Evolutionary conservation across 1,140 invertebrate species (phyloP), one percentile per base, ranked within the genome.

Genomic region (Lamellibrachia luymesi): DNA sequence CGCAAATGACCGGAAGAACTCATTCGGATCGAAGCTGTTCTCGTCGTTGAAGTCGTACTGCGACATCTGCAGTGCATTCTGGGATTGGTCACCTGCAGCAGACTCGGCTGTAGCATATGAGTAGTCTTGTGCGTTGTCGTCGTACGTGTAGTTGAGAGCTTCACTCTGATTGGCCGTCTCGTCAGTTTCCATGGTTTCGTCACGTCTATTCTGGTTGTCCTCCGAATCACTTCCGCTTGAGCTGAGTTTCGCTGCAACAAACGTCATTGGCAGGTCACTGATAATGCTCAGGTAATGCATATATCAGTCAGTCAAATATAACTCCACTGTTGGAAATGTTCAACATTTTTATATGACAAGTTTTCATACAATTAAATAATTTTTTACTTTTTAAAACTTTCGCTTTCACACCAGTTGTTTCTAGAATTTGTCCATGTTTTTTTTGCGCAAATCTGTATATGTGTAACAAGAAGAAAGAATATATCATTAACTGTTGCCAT

Each of bases 221-320:
- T 94, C 89, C 93, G 93, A 51, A 94, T 52, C 90, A 92, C 50
- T 89, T 49, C 91, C 27, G 91, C 94, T 64, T 64, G 80, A 96
- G 96, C 95, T 97, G 96, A 93, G 96, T 96, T 8, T 96, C n/a
- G 96, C 95, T 91, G 96, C 95, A 93, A 90, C 80, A 80, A 80
- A 80, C 25, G 64, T 92, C 64, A 38, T 96, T 91, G 91, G 92
- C 91, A 50, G 51, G 93, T n/a, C 91, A 92, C 10, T 50, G 90
- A 22, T 91, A 91, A 64, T 92, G 92, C 52, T 91, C 92, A 50
- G 91, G 56, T 56, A 89, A 92, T 27, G 56, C 13, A 93, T 90
- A 38, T 92, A 90, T 38, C 93, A 22, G n/a, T 92, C 80, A 25
- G 1, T 38, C 38, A 38, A 38, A 38, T 38, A 38, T 38, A 38